Evolutionary conservation across 64 coral and sea anemone species (phyloP), one percentile per base, ranked within the genome.

Genomic region (Actinia equina): DNA sequence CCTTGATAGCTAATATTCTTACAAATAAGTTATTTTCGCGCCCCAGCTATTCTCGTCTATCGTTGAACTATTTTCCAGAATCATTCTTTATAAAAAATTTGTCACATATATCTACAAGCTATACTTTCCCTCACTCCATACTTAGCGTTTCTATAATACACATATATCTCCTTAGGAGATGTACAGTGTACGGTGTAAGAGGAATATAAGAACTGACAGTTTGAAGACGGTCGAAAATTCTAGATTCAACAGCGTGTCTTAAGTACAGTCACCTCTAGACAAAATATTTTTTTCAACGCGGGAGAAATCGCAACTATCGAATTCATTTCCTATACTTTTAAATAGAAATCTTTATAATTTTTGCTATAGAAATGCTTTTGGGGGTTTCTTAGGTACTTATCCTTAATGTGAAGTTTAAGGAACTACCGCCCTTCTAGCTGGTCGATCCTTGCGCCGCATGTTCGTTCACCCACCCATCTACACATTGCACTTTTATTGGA

Each of bases 321-420:
- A 65, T 60, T 60, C 58, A 60, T 18, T 20, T 23, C n/a, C 62
- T 65, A 25, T n/a, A n/a, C 14, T 65, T 23, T 6, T n/a, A 3
- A 7, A n/a, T 65, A 65, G n/a, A n/a, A 65, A 7, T 65, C 62
- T 20, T 20, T 25, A n/a, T 25, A 5, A n/a, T 65, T 65, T n/a
- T 65, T 65, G 62, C 18, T 65, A 13, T 65, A 20, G 18, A n/a
- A 65, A 23, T 2, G 62, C 1, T 65, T 20, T 65, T 65, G 14
- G 14, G 62, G 62, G 62, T 3, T 19, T 65, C 5, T 20, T 6
- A n/a, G 18, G 3, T 20, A 65, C 62, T 4, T 65, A 65, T 65
- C 62, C 62, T 65, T 65, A 65, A 65, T 65, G 22, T n/a, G n/a
- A n/a, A n/a, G n/a, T n/a, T n/a, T n/a, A n/a, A 65, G 62, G 62